Percentiles rank a stretch among this genome's conserved stretches.
These are phyloP conservation scores for Lucilia sericata DNA, from an alignment of 1,140 invertebrate genomes.

Conservation along the genomic window DNA sequence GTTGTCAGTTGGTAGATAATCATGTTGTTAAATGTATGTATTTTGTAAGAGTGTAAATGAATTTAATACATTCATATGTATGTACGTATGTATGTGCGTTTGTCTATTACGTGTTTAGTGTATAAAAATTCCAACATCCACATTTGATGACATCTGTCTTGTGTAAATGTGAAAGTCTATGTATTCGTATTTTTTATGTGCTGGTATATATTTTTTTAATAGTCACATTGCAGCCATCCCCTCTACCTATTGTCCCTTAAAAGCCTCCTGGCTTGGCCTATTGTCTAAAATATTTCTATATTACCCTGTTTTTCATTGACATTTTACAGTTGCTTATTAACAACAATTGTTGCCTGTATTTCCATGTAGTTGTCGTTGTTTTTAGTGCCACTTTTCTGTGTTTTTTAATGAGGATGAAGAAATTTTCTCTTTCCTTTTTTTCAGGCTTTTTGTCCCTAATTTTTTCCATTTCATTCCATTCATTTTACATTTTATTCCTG, in stretches of 20 bases:
- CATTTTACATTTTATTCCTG: not conserved
- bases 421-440: not conserved
- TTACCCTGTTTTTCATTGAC: not conserved
- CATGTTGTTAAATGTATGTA: slow-evolving; percentile 20
- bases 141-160: slow-evolving; percentile 35
- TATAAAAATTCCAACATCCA: not conserved
- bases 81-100: slow-evolving; percentile 47
- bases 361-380: not conserved
- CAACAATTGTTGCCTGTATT: slow-evolving; percentile 7
- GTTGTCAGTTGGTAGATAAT: not conserved
- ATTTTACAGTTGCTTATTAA: slow-evolving; percentile 24
- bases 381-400: not conserved
- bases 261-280: not conserved
- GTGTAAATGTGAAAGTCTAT: not conserved
- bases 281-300: not conserved
- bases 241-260: not conserved
- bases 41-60: too few species aligned
- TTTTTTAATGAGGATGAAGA: not conserved
- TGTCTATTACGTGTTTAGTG: slow-evolving; percentile 51
- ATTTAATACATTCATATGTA: too few species aligned
- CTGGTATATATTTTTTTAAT: not conserved
- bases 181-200: not conserved
- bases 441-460: not conserved
- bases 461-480: not conserved
- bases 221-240: not conserved